Conservation (phyloP, 2,888 invertebrate species). For the Ectemnius cavifrons region DNA sequence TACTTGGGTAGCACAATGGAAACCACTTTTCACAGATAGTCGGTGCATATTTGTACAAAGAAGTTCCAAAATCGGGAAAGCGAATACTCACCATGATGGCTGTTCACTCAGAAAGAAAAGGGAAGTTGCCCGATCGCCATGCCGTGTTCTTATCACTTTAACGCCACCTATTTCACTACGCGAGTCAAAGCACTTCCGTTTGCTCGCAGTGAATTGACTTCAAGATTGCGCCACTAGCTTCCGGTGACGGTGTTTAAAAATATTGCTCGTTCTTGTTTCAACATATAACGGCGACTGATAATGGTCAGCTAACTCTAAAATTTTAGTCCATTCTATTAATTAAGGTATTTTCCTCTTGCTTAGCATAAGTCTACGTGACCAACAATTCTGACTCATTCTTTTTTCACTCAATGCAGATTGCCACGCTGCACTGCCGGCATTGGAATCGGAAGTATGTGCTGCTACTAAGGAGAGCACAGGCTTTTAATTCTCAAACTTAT, state of each 20-base stretch:
- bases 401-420: background rate
- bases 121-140: constrained; percentile 58
- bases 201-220: too few relatives aligned
- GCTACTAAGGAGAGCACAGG: too few relatives aligned
- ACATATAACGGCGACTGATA: too few relatives aligned
- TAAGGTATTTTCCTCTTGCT: too few relatives aligned
- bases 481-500: too few relatives aligned
- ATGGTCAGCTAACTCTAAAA: too few relatives aligned
- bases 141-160: background rate
- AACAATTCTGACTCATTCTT: background rate
- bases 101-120: constrained; percentile 69
- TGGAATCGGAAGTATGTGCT: too few relatives aligned
- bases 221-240: too few relatives aligned
- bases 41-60: background rate
- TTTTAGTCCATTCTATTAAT: too few relatives aligned
- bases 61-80: background rate
- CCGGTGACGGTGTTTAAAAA: too few relatives aligned
- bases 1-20: background rate
- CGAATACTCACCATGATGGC: constrained; percentile 77
- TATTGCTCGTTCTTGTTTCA: too few relatives aligned
- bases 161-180: constrained; percentile 35
- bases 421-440: background rate
- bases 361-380: too few relatives aligned
- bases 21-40: constrained; percentile 13
- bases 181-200: constrained; percentile 16